These are phyloP conservation scores for Pteropus rufus DNA, from an alignment of 2,797 vertebrate species.

Conservation along the genomic window DNA sequence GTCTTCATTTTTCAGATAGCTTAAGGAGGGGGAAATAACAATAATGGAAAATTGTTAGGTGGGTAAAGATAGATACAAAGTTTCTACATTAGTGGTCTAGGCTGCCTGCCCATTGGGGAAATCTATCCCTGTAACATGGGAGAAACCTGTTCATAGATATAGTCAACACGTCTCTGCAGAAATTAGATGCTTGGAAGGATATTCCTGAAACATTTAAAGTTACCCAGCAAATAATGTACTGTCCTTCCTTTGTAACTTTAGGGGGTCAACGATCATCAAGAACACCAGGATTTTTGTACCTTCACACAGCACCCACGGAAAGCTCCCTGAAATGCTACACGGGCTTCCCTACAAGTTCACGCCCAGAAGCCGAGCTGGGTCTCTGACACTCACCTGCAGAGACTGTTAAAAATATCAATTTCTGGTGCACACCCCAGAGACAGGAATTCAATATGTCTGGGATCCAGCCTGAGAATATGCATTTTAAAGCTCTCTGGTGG, in stretches of 20 bases:
- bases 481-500: background rate
- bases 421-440: background rate
- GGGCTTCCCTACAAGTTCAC: background rate
- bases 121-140: background rate
- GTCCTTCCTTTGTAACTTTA: background rate
- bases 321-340: rapidly evolving
- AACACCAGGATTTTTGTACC: background rate
- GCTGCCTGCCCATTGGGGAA: rapidly evolving
- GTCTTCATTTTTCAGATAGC: conserved; percentile 76
- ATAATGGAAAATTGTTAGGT: conserved; percentile 55
- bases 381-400: background rate
- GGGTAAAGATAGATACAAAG: conserved; percentile 45
- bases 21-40: conserved; percentile 49
- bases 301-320: background rate
- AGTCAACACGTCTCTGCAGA: background rate
- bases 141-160: background rate
- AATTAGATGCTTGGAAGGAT: background rate
- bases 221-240: background rate
- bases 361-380: background rate
- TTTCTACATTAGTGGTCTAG: background rate
- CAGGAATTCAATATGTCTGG: background rate
- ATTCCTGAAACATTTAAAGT: background rate
- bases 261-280: background rate
- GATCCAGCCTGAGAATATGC: background rate
- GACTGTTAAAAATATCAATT: background rate